phyloP scores from a whole-genome alignment of 2,797 vertebrate genomes.

The Sphenopsis melanotis region DNA sequence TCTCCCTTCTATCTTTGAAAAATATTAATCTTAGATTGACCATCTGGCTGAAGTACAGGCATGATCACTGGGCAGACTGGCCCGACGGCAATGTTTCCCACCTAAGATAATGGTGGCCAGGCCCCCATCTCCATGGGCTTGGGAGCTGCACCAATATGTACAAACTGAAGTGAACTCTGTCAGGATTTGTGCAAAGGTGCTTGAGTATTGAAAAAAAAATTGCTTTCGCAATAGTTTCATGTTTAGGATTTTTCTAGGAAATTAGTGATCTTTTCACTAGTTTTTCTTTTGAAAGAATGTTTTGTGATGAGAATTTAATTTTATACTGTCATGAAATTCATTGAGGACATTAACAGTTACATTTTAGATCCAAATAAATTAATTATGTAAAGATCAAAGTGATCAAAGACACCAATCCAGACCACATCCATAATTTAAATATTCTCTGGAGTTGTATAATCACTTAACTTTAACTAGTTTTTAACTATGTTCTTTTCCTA shows the following conservation, averaged over 20 bases:
- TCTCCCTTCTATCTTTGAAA: neutral
- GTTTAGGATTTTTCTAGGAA: neutral
- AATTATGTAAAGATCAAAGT: neutral
- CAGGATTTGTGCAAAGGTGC: neutral
- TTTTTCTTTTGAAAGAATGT: neutral
- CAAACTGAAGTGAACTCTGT: neutral
- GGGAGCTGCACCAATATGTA: neutral
- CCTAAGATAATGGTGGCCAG: neutral
- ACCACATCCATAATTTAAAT: neutral
- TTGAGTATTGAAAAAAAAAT: neutral
- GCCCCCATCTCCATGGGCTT: neutral
- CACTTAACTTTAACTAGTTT: neutral
- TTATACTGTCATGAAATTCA: neutral
- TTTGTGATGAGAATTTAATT: neutral
- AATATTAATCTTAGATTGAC: neutral
- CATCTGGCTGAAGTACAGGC: neutral
- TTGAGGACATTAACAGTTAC: neutral
- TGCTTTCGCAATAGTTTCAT: neutral
- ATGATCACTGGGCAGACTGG: neutral
- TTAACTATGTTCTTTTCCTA: neutral
- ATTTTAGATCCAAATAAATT: neutral
- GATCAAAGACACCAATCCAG: neutral
- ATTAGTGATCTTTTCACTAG: neutral
- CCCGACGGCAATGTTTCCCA: neutral
- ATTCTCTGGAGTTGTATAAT: neutral